Evolutionary conservation across 2,113 vertebrate genomes (phyloP), one percentile per base, ranked within the genome.

Genomic region (Hipposideros armiger): DNA sequence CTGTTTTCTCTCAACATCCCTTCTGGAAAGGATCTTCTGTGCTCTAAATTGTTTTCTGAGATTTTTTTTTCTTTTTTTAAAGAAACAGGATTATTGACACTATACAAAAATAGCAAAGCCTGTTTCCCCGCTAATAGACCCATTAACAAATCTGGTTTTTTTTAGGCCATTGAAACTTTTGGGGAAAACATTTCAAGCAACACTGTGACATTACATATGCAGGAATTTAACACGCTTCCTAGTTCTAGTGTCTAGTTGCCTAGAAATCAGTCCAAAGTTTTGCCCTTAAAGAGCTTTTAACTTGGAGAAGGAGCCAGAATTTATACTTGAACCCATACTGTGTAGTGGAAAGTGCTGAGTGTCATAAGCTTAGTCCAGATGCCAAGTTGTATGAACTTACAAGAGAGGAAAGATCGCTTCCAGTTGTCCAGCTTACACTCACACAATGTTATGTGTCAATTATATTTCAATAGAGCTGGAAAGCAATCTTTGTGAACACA

Each of bases 171-270:
- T 72, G 52, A 85, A 74, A 94, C 7, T 60, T 45, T 86, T 13
- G 78, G 76, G 47, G 52, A 42, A 76, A 92, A 67, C 0, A 16
- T 84, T 90, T 85, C 47, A 92, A 86, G 64, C 56, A 47, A 72
- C 6, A 24, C 4, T 15, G 3, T 15, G n/a, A 54, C 2, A 2
- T 60, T 20, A 50, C 0, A 1, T 24, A n/a, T 0, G 2, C 0
- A 13, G 11, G 5, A 8, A 40, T 58, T 86, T 82, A 52, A 24
- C 9, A 4, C 56, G 19, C 2, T 58, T 60, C 30, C 24, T 45
- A 58, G 14, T 11, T 60, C 56, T 30, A 19, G 14, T 17, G n/a
- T 56, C 52, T 56, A 56, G 4, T 15, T 91, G n/a, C 62, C 56
- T 94, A 72, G 69, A 90, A 93, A 66, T 72, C 52, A 73, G 32